Evolutionary conservation across 1,140 invertebrate genomes (phyloP).

Genomic region (Drosophila mayri): DNA sequence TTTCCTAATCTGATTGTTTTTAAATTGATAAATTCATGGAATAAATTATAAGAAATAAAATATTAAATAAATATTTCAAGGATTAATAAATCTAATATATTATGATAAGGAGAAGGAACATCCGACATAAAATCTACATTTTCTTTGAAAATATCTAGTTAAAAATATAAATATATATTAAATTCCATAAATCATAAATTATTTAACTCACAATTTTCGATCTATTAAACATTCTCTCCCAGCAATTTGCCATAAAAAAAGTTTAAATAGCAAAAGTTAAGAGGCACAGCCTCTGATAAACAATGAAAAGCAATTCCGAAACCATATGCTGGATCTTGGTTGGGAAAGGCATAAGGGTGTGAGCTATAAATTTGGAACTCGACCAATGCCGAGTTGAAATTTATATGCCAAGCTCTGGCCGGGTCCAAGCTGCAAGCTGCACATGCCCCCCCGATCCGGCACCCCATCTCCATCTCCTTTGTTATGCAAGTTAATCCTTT

Average conservation of each 20-base stretch:
- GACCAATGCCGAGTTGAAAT: conserved; percentile 42
- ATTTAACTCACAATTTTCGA: background rate
- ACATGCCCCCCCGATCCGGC: conserved; percentile 1
- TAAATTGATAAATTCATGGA: background rate
- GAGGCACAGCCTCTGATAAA: conserved; percentile 15
- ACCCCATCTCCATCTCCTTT: conserved; percentile 48
- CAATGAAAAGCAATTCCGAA: conserved; percentile 14
- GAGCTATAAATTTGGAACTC: conserved; percentile 50
- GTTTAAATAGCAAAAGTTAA: conserved; percentile 6
- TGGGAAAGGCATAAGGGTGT: conserved; percentile 12
- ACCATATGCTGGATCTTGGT: conserved; percentile 25
- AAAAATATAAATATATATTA: no score
- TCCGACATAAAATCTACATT: background rate
- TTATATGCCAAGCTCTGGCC: conserved; percentile 38
- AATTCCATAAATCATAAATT: background rate
- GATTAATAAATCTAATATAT: no score
- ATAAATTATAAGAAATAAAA: background rate
- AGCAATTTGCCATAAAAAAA: conserved; percentile 4
- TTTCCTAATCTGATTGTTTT: background rate
- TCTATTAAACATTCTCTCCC: background rate
- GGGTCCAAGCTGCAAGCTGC: conserved; percentile 5
- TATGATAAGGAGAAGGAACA: no score
- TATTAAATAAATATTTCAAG: no score
- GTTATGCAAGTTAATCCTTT: conserved; percentile 83
- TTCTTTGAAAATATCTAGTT: no score